phyloP scores from a whole-genome alignment of 2,797 vertebrate genomes.

The Columba guinea region DNA sequence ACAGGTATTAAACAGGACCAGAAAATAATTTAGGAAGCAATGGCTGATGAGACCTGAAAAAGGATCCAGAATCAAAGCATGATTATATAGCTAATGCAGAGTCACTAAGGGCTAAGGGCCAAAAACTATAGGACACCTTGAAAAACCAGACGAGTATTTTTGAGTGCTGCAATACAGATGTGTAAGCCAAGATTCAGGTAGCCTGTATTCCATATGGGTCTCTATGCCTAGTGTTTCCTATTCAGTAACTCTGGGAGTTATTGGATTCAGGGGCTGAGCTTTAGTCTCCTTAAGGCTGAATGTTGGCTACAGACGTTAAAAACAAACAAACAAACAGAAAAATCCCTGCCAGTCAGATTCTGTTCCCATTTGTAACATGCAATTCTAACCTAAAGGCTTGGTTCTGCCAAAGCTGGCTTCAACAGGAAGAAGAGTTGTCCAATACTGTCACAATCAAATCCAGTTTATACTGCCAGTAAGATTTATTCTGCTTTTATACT shows the following conservation, averaged over 20 bases:
- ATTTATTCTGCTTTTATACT: background rate
- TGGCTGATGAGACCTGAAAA: background rate
- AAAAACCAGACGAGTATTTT: background rate
- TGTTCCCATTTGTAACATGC: background rate
- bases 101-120: background rate
- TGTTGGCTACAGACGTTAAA: background rate
- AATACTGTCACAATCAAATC: background rate
- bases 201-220: background rate
- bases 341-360: background rate
- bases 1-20: background rate
- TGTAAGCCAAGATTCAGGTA: background rate
- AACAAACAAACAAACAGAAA: background rate
- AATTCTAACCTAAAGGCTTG: conserved; percentile 19
- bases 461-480: background rate
- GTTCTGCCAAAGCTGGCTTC: background rate
- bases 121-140: background rate
- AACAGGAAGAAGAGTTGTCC: background rate
- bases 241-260: background rate
- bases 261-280: background rate
- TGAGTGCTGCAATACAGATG: background rate
- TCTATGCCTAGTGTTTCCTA: background rate
- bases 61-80: background rate
- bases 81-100: background rate
- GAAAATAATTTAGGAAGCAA: background rate
- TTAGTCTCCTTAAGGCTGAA: conserved; percentile 1